These are phyloP conservation scores for Cheilosia soror DNA, from an alignment of 2,888 invertebrate genomes.

Conservation along the genomic window DNA sequence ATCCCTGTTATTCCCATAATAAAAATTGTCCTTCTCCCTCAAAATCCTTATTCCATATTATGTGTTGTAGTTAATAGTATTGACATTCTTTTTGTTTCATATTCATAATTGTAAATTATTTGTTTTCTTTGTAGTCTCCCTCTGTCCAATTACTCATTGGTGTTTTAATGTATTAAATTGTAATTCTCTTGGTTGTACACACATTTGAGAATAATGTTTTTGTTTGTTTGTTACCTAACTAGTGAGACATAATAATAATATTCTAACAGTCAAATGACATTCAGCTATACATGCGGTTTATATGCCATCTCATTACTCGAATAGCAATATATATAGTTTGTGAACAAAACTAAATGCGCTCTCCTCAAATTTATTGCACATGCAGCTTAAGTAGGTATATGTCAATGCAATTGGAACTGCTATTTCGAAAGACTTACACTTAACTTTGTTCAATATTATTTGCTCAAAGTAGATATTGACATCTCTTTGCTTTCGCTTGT, in stretches of 20 bases:
- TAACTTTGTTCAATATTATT: too few relatives aligned
- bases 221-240: not conserved
- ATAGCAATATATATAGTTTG: too few relatives aligned
- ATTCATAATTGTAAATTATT: slow-evolving; percentile 8
- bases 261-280: too few relatives aligned
- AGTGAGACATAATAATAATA: not conserved
- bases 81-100: slow-evolving; percentile 35
- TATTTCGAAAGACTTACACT: too few relatives aligned
- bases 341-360: too few relatives aligned
- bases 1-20: slow-evolving; percentile 21
- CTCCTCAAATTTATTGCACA: too few relatives aligned
- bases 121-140: slow-evolving; percentile 33
- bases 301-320: too few relatives aligned
- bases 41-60: slow-evolving; percentile 18
- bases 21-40: not conserved
- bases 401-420: too few relatives aligned
- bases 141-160: slow-evolving; percentile 1
- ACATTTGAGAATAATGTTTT: not conserved
- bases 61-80: slow-evolving; percentile 50
- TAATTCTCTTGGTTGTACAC: slow-evolving; percentile 2
- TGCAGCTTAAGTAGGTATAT: too few relatives aligned
- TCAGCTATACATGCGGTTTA: too few relatives aligned
- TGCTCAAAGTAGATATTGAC: too few relatives aligned
- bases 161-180: slow-evolving; percentile 19
- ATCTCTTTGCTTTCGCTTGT: too few relatives aligned